Evolutionary conservation across 2,113 vertebrate genomes (phyloP).

Genomic region (Aythya baeri): DNA sequence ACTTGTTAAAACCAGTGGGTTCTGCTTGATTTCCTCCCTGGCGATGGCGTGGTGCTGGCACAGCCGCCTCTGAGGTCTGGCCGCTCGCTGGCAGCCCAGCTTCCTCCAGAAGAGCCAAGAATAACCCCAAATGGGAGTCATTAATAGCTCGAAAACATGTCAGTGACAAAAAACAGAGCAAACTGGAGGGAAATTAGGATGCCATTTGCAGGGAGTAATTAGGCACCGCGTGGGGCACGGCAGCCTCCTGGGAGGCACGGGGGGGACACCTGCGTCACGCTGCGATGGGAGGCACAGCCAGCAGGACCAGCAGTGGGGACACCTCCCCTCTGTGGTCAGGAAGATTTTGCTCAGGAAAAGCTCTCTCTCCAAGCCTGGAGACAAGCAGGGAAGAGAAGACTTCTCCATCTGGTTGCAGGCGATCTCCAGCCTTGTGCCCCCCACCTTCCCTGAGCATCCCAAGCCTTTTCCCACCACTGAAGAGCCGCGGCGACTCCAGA

Average conservation of each 20-base stretch:
- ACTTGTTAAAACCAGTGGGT: not conserved
- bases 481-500: not conserved
- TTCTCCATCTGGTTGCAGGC: not conserved
- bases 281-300: not conserved
- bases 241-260: rapidly evolving
- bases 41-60: not conserved
- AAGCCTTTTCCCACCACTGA: not conserved
- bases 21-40: constrained; percentile 2
- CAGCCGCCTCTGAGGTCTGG: not conserved
- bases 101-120: not conserved
- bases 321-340: not conserved
- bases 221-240: not conserved
- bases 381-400: not conserved
- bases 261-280: not conserved
- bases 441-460: not conserved
- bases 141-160: not conserved
- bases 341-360: not conserved
- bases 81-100: not conserved
- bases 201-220: not conserved
- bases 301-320: rapidly evolving
- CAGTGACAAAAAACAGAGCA: not conserved
- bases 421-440: not conserved
- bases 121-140: not conserved
- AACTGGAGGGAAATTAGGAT: not conserved
- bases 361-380: not conserved